phyloP scores from a whole-genome alignment of 2,888 invertebrate species.

The Agrochola litura region DNA sequence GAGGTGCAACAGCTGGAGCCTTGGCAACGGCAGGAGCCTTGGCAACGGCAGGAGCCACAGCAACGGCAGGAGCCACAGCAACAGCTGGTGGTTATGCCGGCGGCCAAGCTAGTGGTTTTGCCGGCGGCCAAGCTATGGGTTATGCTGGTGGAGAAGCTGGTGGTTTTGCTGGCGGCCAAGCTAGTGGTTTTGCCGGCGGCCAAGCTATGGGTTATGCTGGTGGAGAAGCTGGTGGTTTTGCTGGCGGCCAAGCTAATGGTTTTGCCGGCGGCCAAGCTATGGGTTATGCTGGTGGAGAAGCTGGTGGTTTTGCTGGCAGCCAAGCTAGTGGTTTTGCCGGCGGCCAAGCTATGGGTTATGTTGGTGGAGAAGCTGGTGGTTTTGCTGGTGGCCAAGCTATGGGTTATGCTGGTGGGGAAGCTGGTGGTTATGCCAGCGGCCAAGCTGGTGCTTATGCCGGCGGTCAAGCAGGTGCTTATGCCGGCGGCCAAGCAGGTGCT shows the following conservation, averaged over 20 bases:
- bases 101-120: neutral
- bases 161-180: neutral
- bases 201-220: neutral
- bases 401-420: neutral
- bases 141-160: neutral
- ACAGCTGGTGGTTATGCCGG: neutral
- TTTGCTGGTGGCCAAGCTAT: neutral
- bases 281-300: neutral
- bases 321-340: neutral
- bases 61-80: neutral
- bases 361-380: neutral
- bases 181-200: no score
- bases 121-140: neutral
- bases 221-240: rapidly evolving
- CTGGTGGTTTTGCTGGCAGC: neutral
- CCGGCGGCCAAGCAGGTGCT: neutral
- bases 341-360: neutral
- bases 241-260: rapidly evolving
- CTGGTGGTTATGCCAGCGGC: rapidly evolving
- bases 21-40: neutral
- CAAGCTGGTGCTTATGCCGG: rapidly evolving
- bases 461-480: neutral
- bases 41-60: no score
- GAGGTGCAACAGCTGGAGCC: slow-evolving; percentile 1
- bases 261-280: neutral